Base-by-base conservation (phyloP, 2,113 vertebrate species). In the Barbus barbus region DNA sequence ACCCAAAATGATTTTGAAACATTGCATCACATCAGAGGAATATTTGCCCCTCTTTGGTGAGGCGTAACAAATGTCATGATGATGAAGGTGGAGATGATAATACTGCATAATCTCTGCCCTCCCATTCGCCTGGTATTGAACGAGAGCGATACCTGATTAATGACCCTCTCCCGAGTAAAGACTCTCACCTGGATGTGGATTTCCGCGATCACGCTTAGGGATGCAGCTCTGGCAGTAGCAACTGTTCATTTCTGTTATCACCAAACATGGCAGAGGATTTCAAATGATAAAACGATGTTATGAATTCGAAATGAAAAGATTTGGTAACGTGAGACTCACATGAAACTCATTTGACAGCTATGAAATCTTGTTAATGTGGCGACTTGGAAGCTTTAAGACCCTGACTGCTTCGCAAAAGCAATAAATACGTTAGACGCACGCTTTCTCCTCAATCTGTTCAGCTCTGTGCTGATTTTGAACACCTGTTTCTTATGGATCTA, bases 1-100 rank as follows among this genome's bases (percentile, higher is more conserved):
- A 91, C 89, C 87, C 87, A 88, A 93, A 87, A 92, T 88, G 88
- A 90, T 90, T 89, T 83, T 90, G 87, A 92, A 92, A 90, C 87
- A 84, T 88, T 88, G 48, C 65, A 84, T 81, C 13, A 85, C 85
- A 91, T 92, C 83, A 86, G 86, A 86, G 33, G 46, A 83, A 72
- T 12, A 53, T 58, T 58, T 76, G 53, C 24, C 60, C 4, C 33
- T 48, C 86, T 81, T 82, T 84, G 86, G 46, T n/a, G 58, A 88
- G 87, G 86, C 73, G 88, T 88, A 89, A 86, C 86, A 87, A 90
- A 91, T 88, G 91, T 92, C 91, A 89, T 78, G 79, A 74, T 89
- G 90, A 93, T 91, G 91, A 91, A 89, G 90, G 91, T 85, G 88
- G 89, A 89, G 89, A 89, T 82, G 87, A 87, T 89, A 90, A 88